Evolutionary conservation across 2,113 vertebrate genomes (phyloP), one percentile per base, ranked within the genome.

Genomic region (Nesogale talazaci): DNA sequence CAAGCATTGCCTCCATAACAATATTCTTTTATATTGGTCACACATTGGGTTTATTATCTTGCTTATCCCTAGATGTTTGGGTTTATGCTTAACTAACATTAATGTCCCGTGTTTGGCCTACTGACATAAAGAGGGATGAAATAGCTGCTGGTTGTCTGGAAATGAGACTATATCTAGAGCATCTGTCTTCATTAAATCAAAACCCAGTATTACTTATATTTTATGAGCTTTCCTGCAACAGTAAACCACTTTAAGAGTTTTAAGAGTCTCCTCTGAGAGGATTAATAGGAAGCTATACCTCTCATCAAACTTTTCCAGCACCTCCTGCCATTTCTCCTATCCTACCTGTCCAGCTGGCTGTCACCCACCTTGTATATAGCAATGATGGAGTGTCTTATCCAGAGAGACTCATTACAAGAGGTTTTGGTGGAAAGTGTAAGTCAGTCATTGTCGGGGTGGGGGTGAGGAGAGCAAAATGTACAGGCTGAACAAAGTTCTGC

Each of bases 71-170:
- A 19, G 1, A 72, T 83, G 59, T 61, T 61, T 6, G 7, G 23
- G 23, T 20, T 61, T 5, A 61, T 25, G 19, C 22, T 61, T 23
- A 93, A 56, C 38, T 94, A 96, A 95, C 90, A 93, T 15, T 57
- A 65, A 75, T 69, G 57, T 77, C 57, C 36, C 87, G 6, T 15
- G 42, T 89, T 97, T 95, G 90, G 61, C 84, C 93, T 94, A 95
- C 94, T 59, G 95, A 84, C 38, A 94, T 96, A 79, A 96, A 94
- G 91, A 88, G 27, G 74, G 69, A 75, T 65, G 63, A 67, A 96
- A 96, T 36, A 59, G 94, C 63, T 93, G 97, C 90, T 63, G 83
- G 74, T 83, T 97, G 94, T 94, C 94, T 95, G 74, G 69, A 97
- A 97, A 94, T 91, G 78, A 97, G 96, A 97, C 91, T 72, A 52